Base-by-base conservation (phyloP, 1,140 invertebrate species). In the Drosophila dunni region DNA sequence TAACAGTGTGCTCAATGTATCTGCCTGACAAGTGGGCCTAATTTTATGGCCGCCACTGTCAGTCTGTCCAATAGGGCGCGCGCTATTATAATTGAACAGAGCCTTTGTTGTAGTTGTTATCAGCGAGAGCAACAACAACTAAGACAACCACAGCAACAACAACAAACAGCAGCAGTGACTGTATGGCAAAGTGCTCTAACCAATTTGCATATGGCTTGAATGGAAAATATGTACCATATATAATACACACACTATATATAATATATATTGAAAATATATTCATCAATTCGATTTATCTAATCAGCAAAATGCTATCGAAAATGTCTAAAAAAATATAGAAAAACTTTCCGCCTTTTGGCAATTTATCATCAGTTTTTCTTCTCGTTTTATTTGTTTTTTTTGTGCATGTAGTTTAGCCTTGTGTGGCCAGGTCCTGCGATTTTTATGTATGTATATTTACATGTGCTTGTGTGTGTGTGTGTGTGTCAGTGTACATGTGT, bases 161-260 rank as follows among this genome's bases (percentile, higher is more conserved):
- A 78, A 58, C 58, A 67, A 34, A 66, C 53, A 60, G 46, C 64
- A 78, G 70, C 42, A 72, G 45, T 51, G 51, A 29, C 51, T 51
- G 71, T 48, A 64, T 48, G 57, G 65, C 56, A 72, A 64, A 76
- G 48, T 68, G 81, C 68, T 80, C 70, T 58, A 73, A 58, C 60
- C 78, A 89, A 89, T 88, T 88, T 88, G 75, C 84, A 88, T 88
- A 88, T 88, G 84, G 84, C 76, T 75, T 58, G 67, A 61, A 80
- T 83, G 48, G 46, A 57, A 66, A 63, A 67, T 63, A 58, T 40
- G 38, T 65, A 75, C n/a, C 33, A 38, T 2, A 40, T 36, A 44
- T 54, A 65, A 29, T 29, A 29, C 24, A 29, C 24, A 29, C 24
- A 29, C 6, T 44, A 34, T 65, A 29, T 15, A 24, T 54, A 48